phyloP scores from a whole-genome alignment of 2,797 vertebrate genomes.

The Tragopan temminckii region DNA sequence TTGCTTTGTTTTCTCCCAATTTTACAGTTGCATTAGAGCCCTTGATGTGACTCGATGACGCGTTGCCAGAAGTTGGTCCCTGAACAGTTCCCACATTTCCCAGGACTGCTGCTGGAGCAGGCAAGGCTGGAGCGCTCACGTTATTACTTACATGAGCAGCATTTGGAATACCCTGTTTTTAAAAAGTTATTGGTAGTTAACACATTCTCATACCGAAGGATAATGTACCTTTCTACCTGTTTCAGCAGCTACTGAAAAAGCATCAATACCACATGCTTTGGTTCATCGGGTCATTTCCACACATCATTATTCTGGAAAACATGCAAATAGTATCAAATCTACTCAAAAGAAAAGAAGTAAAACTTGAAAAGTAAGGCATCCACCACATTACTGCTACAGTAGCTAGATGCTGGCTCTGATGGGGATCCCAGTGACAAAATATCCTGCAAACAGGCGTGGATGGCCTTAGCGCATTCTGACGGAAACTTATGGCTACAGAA shows the following conservation, averaged over 20 bases:
- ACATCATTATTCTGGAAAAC: not conserved
- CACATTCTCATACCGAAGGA: not conserved
- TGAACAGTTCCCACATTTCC: conserved; percentile 79
- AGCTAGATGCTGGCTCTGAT: not conserved
- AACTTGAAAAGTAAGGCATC: not conserved
- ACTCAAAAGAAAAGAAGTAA: not conserved
- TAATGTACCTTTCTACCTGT: not conserved
- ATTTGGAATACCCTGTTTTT: conserved; percentile 85
- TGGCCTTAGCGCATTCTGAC: not conserved
- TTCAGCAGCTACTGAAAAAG: not conserved
- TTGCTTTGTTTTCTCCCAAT: conserved; percentile 82
- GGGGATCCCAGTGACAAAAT: not conserved
- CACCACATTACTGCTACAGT: not conserved
- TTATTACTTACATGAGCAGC: conserved; percentile 84
- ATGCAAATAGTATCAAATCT: not conserved
- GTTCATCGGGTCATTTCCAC: not conserved
- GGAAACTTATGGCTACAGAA: not conserved
- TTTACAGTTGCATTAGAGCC: conserved; percentile 83
- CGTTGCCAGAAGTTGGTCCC: conserved; percentile 81
- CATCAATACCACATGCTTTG: not conserved
- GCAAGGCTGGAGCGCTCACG: conserved; percentile 82
- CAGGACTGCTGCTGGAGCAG: conserved; percentile 84
- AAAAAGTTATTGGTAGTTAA: conserved; percentile 76
- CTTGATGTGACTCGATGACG: conserved; percentile 88
- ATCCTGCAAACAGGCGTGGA: not conserved